phyloP scores from a whole-genome alignment of 1,140 invertebrate genomes.

The Hetaerina americana region DNA sequence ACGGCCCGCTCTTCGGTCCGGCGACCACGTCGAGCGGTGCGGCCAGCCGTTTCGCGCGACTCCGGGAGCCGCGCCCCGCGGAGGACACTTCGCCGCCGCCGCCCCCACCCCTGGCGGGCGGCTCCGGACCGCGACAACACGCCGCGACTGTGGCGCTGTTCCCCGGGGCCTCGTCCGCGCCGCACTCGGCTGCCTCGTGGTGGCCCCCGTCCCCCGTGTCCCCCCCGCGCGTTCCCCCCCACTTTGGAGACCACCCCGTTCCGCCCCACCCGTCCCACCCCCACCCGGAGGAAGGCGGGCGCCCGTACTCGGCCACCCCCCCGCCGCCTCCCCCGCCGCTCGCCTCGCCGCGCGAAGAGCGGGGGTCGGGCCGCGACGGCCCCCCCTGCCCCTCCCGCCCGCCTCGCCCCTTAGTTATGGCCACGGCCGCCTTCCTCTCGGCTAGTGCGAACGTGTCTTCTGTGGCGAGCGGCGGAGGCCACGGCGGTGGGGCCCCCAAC shows the following conservation, averaged over 20 bases:
- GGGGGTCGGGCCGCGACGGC: not conserved
- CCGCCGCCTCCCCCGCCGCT: not conserved
- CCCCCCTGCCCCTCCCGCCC: not conserved
- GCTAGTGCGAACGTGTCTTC: not conserved
- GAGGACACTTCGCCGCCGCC: too few relatives aligned
- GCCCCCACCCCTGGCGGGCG: not conserved
- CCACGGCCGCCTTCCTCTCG: not conserved
- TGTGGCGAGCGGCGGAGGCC: not conserved
- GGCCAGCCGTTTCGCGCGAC: not conserved
- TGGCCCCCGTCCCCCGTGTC: not conserved
- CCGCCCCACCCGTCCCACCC: not conserved
- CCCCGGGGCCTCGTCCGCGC: not conserved
- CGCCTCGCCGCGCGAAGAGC: not conserved
- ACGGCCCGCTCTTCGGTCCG: not conserved
- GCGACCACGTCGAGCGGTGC: not conserved
- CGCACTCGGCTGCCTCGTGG: not conserved
- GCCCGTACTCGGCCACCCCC: not conserved
- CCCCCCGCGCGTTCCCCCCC: not conserved
- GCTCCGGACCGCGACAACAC: not conserved
- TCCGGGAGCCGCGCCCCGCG: not conserved
- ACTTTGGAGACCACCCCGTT: too few relatives aligned
- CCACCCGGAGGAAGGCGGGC: too few relatives aligned
- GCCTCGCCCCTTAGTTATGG: not conserved
- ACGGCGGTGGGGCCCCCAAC: not conserved
- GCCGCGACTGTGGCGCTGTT: not conserved